Percentiles rank a stretch among this genome's conserved stretches.
phyloP scores from a whole-genome alignment of 2,888 invertebrate species.

The Crossocerus cetratus region DNA sequence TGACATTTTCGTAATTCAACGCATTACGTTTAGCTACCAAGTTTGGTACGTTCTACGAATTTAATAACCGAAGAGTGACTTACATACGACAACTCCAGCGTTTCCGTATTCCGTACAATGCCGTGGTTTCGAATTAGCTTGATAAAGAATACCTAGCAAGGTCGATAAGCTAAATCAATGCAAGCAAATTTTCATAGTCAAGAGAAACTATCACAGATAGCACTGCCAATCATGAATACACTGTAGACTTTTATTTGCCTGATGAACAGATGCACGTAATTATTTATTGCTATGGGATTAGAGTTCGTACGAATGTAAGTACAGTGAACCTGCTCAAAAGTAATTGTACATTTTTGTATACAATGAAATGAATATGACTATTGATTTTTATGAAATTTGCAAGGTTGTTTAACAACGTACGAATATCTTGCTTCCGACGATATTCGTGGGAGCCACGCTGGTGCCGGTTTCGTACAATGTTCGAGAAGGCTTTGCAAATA shows the following conservation, averaged over 20 bases:
- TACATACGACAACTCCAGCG: not conserved
- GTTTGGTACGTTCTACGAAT: conserved; percentile 14
- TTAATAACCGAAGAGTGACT: conserved; percentile 6
- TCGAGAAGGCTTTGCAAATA: not conserved
- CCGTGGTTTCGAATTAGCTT: too few relatives aligned
- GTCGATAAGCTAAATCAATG: not conserved
- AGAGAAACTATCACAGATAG: conserved; percentile 25
- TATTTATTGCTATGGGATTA: conserved; percentile 50
- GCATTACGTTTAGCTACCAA: conserved; percentile 11
- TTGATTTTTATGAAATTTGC: conserved; percentile 40
- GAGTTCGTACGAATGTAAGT: conserved; percentile 42
- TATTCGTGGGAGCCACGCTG: not conserved
- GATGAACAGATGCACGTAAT: conserved; percentile 31
- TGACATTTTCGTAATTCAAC: conserved; percentile 18
- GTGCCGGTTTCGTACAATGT: conserved; percentile 9
- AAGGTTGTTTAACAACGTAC: conserved; percentile 17
- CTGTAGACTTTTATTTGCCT: conserved; percentile 31
- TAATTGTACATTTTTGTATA: conserved; percentile 42
- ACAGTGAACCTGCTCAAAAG: conserved; percentile 25
- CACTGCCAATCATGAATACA: conserved; percentile 54
- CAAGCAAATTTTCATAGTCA: not conserved
- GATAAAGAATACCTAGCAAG: not conserved
- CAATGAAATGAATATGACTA: conserved; percentile 32
- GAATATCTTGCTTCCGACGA: conserved; percentile 33
- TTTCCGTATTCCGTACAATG: too few relatives aligned